Conservation (phyloP, 1,140 invertebrate genomes). For the Nasonia longicornis region DNA sequence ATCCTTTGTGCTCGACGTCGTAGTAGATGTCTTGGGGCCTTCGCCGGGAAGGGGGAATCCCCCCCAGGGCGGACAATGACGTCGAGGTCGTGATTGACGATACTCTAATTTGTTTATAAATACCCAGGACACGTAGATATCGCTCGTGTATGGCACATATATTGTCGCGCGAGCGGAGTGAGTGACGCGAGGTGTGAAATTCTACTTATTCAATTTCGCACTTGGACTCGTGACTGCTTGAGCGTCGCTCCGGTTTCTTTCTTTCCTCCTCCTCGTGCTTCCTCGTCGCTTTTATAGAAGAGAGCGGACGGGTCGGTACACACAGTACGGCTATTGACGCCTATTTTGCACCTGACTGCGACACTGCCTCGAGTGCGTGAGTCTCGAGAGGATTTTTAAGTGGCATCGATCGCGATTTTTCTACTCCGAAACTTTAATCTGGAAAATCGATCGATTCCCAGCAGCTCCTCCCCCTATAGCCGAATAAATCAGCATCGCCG, state of each 20-base stretch:
- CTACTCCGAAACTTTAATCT: neutral
- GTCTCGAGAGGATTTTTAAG: neutral
- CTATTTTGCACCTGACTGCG: constrained; percentile 34
- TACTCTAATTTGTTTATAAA: constrained; percentile 49
- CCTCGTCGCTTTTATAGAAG: neutral
- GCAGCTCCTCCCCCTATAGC: neutral
- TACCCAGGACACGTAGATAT: constrained; percentile 20
- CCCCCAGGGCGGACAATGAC: constrained; percentile 23
- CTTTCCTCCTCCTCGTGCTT: neutral
- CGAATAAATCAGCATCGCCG: constrained; percentile 3
- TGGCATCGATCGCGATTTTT: too few species aligned
- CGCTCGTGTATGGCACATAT: neutral
- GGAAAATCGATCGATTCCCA: neutral
- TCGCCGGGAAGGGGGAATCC: constrained; percentile 20
- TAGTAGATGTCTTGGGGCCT: constrained; percentile 13
- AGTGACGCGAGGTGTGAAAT: constrained; percentile 43
- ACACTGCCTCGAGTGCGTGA: neutral
- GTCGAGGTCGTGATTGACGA: constrained; percentile 40
- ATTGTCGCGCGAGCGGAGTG: constrained; percentile 4
- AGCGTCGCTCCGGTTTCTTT: constrained; percentile 9
- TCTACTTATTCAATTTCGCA: constrained; percentile 46
- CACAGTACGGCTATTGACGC: neutral
- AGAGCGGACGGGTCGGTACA: neutral
- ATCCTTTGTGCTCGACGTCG: constrained; percentile 38
- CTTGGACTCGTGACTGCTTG: constrained; percentile 33